A percentile compares a stretch with the other conserved stretches of the same genome.
Conservation (phyloP, 2,113 vertebrate species). For the Lethenteron camtschaticum region DNA sequence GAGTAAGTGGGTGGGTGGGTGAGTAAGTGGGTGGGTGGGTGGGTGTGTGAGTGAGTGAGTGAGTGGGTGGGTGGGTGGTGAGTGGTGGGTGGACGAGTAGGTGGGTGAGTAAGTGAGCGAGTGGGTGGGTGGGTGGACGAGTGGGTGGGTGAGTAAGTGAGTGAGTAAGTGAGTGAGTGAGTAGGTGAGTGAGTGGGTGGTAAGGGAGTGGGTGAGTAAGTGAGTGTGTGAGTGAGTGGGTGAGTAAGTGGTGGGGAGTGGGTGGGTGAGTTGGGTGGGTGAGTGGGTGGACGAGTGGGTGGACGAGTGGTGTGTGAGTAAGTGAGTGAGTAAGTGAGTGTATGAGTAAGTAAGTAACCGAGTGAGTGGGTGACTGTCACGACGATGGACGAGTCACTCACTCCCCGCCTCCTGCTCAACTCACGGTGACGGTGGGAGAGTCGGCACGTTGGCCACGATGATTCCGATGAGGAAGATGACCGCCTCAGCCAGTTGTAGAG, state of each 20-base stretch:
- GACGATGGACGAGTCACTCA: no score
- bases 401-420: constrained; percentile 9
- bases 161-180: constrained; percentile 22
- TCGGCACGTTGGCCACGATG: constrained; percentile 70
- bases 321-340: no score
- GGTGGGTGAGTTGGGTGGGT: no score
- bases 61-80: not conserved
- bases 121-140: not conserved
- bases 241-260: rapidly evolving
- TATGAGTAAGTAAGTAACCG: not conserved
- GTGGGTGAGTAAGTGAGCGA: not conserved
- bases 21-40: no score
- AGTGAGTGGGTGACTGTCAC: constrained; percentile 12
- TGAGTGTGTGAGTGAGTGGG: no score
- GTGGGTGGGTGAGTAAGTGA: constrained; percentile 6
- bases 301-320: no score
- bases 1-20: no score
- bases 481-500: constrained; percentile 67
- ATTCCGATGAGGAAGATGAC: constrained; percentile 94
- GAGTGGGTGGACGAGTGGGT: no score
- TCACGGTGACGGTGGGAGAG: constrained; percentile 53
- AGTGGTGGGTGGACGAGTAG: not conserved
- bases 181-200: no score
- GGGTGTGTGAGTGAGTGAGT: not conserved
- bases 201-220: no score